Conservation (phyloP, 2,888 invertebrate genomes). For the Acleris literana region DNA sequence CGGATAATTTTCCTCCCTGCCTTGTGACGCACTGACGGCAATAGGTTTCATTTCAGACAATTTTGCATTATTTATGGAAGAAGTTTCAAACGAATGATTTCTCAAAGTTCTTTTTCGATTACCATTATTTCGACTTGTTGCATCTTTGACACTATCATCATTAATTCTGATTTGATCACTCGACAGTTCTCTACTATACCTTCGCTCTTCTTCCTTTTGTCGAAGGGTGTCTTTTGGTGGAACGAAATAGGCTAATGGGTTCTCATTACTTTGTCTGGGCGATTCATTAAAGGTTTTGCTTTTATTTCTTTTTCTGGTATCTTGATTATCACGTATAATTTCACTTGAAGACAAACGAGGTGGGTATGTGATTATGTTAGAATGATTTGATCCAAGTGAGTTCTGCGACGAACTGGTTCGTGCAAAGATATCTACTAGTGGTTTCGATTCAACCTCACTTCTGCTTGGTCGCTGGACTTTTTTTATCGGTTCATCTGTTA, state of each 20-base stretch:
- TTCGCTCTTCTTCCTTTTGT: conserved; percentile 36
- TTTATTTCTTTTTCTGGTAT: conserved; percentile 37
- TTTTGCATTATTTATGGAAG: not conserved
- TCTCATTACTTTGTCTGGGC: conserved; percentile 38
- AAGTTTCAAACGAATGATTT: not conserved
- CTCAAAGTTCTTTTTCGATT: conserved; percentile 1
- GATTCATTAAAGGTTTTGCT: conserved; percentile 31
- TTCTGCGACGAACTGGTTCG: conserved; percentile 36
- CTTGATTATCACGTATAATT: conserved; percentile 42
- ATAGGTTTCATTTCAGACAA: not conserved
- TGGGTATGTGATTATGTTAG: conserved; percentile 64
- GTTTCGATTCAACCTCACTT: conserved; percentile 37
- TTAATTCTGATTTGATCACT: conserved; percentile 1
- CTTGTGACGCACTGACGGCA: not conserved
- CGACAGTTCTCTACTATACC: conserved; percentile 16
- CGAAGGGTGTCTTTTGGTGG: conserved; percentile 48
- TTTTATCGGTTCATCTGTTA: not conserved
- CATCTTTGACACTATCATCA: not conserved
- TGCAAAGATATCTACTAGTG: conserved; percentile 46
- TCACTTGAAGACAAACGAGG: conserved; percentile 47
- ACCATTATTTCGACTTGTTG: not conserved
- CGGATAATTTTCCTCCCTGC: not conserved
- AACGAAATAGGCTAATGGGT: conserved; percentile 49
- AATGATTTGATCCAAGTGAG: conserved; percentile 46
- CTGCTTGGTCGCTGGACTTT: not conserved